These are phyloP conservation scores for Parochlus steinenii DNA, from an alignment of 2,888 invertebrate species.

Conservation along the genomic window DNA sequence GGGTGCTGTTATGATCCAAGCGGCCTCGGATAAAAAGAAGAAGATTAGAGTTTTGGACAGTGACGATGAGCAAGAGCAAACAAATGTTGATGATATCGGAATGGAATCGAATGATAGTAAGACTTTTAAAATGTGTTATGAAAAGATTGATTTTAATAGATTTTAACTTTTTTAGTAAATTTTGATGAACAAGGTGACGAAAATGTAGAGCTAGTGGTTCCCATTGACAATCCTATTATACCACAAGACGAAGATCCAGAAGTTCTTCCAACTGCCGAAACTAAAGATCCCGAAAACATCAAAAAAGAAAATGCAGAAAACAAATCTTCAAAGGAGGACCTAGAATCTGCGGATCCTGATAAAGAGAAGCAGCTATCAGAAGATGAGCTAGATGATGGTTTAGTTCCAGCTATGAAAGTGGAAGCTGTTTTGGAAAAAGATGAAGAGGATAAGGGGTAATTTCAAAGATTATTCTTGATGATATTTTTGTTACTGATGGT, in stretches of 20 bases:
- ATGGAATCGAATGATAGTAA: not conserved
- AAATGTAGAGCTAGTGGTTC: not conserved
- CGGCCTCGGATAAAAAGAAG: constrained; percentile 5
- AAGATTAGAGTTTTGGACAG: constrained; percentile 4
- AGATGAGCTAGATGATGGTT: constrained; percentile 1
- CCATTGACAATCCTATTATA: not conserved
- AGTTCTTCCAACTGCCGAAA: not conserved
- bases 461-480: not conserved
- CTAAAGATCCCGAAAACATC: not conserved
- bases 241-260: not conserved
- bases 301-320: not conserved
- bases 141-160: too few species aligned
- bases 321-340: not conserved
- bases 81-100: constrained; percentile 9
- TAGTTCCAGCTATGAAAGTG: not conserved
- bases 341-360: not conserved
- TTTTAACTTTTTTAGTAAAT: not conserved
- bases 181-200: not conserved
- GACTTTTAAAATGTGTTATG: not conserved
- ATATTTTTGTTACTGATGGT: constrained; percentile 4
- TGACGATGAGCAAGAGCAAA: constrained; percentile 8
- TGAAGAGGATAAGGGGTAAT: too few species aligned
- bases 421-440: too few species aligned
- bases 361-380: constrained; percentile 8
- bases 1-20: constrained; percentile 9